phyloP scores from a whole-genome alignment of 2,888 invertebrate genomes.

The Leucophora obtusa region DNA sequence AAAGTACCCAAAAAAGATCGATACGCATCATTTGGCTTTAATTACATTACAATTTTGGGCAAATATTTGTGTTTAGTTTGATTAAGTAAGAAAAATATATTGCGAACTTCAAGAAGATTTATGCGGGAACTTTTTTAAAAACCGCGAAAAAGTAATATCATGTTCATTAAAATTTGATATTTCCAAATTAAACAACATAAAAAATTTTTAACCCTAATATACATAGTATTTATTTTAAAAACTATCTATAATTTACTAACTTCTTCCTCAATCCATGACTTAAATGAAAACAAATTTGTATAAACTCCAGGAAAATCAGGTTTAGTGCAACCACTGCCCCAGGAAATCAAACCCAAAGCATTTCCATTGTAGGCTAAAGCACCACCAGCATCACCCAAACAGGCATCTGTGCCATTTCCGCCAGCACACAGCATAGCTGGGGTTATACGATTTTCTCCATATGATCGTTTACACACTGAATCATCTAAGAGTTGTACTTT shows the following conservation, averaged over 20 bases:
- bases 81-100: no score
- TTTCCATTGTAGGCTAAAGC: constrained; percentile 69
- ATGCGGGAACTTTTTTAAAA: no score
- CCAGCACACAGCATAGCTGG: constrained; percentile 73
- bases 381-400: constrained; percentile 76
- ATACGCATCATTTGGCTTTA: no score
- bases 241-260: constrained; percentile 20
- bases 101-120: no score
- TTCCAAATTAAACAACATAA: no score
- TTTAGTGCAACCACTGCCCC: constrained; percentile 72
- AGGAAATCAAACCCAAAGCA: constrained; percentile 74
- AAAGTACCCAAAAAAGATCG: no score
- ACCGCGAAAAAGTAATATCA: no score
- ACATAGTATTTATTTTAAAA: no score
- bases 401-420: constrained; percentile 71
- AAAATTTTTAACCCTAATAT: no score
- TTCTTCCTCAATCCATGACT: constrained; percentile 39
- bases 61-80: no score
- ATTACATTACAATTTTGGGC: no score
- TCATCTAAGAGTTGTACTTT: constrained; percentile 69
- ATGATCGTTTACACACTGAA: constrained; percentile 67
- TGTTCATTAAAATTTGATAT: no score
- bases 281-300: constrained; percentile 34
- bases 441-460: constrained; percentile 67
- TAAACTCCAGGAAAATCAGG: constrained; percentile 50